Conservation (phyloP, 2,797 vertebrate genomes). For the Todus mexicanus region DNA sequence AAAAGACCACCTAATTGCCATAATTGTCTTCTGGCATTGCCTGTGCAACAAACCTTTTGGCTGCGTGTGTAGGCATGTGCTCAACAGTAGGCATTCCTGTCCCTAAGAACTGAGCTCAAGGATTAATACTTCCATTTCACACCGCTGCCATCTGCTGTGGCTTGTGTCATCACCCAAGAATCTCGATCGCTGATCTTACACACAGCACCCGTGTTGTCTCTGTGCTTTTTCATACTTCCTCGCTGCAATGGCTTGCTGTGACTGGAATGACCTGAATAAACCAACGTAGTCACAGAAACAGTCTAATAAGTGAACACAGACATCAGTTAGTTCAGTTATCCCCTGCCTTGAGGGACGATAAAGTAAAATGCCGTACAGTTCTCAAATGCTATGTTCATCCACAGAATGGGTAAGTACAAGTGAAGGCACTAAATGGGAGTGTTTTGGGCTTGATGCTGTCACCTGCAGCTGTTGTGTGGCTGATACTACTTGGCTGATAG, state of each 20-base stretch:
- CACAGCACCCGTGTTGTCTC: neutral
- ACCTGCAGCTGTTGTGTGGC: neutral
- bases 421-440: neutral
- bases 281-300: neutral
- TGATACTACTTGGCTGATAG: neutral
- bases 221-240: neutral
- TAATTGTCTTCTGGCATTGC: conserved; percentile 31
- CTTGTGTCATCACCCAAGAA: neutral
- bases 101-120: neutral
- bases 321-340: neutral
- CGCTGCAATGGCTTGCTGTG: neutral
- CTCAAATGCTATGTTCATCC: neutral
- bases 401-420: neutral
- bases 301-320: neutral
- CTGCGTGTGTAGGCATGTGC: neutral
- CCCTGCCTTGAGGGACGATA: neutral
- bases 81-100: neutral
- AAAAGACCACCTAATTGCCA: conserved; percentile 3
- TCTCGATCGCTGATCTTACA: neutral
- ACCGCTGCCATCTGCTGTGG: neutral
- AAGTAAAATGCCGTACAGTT: neutral
- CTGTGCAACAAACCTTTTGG: neutral
- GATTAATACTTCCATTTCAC: neutral
- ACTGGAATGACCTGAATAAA: neutral
- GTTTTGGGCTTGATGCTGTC: neutral